These are phyloP conservation scores for Ptilonorhynchus violaceus DNA, from an alignment of 2,113 vertebrate genomes.

Conservation along the genomic window DNA sequence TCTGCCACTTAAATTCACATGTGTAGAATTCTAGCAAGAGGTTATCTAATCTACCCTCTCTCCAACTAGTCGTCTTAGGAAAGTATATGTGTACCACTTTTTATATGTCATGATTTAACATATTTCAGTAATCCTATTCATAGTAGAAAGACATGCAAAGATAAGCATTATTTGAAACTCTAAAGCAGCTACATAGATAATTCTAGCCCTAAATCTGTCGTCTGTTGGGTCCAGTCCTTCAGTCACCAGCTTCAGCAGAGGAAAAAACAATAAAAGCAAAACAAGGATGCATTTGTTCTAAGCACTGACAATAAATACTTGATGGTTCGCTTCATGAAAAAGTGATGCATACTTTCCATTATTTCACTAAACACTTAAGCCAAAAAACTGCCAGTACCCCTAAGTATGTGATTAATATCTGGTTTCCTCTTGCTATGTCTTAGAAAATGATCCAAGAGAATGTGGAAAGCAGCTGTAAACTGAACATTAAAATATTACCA, in stretches of 20 bases:
- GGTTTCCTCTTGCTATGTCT: conserved; percentile 55
- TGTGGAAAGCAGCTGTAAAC: conserved; percentile 52
- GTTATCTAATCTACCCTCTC: neutral
- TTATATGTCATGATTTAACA: neutral
- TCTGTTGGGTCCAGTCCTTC: neutral
- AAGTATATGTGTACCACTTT: neutral
- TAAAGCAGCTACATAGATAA: neutral
- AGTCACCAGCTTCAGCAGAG: neutral
- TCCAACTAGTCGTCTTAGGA: neutral
- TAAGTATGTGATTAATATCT: conserved; percentile 62
- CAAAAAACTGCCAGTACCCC: conserved; percentile 50
- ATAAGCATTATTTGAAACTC: neutral
- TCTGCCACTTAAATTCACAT: neutral
- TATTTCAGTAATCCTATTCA: neutral
- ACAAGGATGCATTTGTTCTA: conserved; percentile 42
- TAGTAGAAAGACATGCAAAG: neutral
- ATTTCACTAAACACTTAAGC: conserved; percentile 18
- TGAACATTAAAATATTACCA: neutral
- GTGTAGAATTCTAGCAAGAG: neutral
- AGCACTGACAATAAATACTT: conserved; percentile 37
- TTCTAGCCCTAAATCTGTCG: neutral
- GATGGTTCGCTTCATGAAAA: neutral
- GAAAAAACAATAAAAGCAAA: conserved; percentile 11
- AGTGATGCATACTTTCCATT: conserved; percentile 37
- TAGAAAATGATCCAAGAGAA: conserved; percentile 59